Percentiles rank a stretch among this genome's conserved stretches.
These are phyloP conservation scores for Scylla paramamosain DNA, from an alignment of 1,140 invertebrate species.

Conservation along the genomic window DNA sequence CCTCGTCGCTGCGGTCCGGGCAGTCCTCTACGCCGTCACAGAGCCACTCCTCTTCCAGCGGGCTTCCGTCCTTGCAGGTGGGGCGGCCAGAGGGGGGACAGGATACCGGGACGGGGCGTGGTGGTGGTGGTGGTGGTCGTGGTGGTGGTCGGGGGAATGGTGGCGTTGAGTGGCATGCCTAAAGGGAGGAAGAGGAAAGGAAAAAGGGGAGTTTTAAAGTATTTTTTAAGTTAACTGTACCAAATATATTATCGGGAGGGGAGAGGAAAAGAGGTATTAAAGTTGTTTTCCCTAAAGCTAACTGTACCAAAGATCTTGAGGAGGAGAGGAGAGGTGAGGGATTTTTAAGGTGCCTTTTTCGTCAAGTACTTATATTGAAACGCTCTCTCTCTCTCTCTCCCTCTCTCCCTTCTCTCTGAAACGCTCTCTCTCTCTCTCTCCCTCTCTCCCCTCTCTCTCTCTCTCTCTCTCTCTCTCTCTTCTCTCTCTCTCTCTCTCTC, in stretches of 20 bases:
- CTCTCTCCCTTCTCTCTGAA: background rate
- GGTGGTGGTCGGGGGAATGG: background rate
- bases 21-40: conserved; percentile 94
- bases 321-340: no score
- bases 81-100: background rate
- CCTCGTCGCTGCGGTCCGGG: conserved; percentile 92
- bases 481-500: conserved; percentile 14
- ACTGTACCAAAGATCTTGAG: no score
- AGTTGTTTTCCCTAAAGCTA: no score
- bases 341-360: no score
- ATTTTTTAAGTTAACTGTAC: background rate
- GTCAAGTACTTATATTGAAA: no score
- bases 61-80: conserved; percentile 84
- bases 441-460: background rate
- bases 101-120: background rate
- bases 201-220: background rate
- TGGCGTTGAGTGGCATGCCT: background rate
- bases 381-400: background rate
- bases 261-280: no score
- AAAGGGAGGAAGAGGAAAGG: background rate
- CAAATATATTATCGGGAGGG: no score
- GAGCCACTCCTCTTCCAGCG: conserved; percentile 92
- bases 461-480: background rate
- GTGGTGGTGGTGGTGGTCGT: background rate
- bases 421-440: background rate